Conservation (phyloP, 2,888 invertebrate species). For the Boloria euphrosyne region DNA sequence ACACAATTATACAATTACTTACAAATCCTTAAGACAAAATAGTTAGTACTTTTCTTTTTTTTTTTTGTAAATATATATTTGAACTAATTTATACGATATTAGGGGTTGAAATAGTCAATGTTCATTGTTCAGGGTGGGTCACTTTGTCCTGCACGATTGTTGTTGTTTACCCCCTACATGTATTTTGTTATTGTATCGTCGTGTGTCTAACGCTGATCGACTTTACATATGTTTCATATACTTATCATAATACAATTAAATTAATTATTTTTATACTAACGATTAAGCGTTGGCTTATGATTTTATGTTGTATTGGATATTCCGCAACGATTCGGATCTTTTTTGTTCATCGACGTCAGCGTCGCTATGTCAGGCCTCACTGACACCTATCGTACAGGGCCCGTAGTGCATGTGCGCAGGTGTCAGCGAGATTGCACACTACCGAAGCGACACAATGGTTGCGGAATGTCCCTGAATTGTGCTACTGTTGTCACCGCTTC, state of each 20-base stretch:
- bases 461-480: background rate
- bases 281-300: background rate
- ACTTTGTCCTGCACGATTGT: background rate
- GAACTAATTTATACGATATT: background rate
- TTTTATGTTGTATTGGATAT: slow-evolving; percentile 1
- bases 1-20: too few relatives aligned
- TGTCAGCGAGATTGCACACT: background rate
- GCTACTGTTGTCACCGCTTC: background rate
- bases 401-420: slow-evolving; percentile 3
- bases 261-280: background rate
- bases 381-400: slow-evolving; percentile 6
- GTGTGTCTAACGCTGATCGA: background rate
- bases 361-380: background rate
- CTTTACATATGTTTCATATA: background rate
- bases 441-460: background rate
- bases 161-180: background rate
- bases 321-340: background rate
- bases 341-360: background rate
- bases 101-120: background rate
- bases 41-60: too few relatives aligned
- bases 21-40: too few relatives aligned
- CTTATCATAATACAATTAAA: background rate
- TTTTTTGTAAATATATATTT: too few relatives aligned
- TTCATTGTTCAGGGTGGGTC: background rate
- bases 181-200: background rate